These are phyloP conservation scores for Xiphophorus hellerii DNA, from an alignment of 2,113 vertebrate genomes.

Conservation along the genomic window DNA sequence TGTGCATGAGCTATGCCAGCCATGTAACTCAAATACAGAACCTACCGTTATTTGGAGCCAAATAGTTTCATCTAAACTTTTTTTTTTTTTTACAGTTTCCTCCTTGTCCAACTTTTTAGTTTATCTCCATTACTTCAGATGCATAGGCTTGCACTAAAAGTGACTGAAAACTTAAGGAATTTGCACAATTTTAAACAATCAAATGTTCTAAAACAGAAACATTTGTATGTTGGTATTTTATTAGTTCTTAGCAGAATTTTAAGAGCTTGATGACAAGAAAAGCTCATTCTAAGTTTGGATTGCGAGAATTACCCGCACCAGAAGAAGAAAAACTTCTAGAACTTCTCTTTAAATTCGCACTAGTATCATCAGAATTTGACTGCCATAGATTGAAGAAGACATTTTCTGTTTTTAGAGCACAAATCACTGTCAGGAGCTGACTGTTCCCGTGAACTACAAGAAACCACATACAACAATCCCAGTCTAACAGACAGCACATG, in stretches of 20 bases:
- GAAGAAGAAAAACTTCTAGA: conserved; percentile 29
- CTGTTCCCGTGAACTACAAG: conserved; percentile 2
- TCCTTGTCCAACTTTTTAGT: conserved; percentile 23
- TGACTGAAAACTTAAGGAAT: not conserved
- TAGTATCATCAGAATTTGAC: not conserved
- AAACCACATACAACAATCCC: conserved; percentile 6
- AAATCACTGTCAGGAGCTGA: not conserved
- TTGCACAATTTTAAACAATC: not conserved
- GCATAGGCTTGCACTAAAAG: not conserved
- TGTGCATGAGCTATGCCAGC: not conserved
- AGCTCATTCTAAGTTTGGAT: conserved; percentile 19
- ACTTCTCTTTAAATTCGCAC: conserved; percentile 48
- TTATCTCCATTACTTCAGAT: conserved; percentile 6
- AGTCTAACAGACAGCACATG: not conserved
- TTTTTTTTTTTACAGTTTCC: not conserved
- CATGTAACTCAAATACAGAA: conserved; percentile 17
- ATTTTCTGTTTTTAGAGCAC: not conserved
- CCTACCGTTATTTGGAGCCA: conserved; percentile 24
- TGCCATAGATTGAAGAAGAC: not conserved
- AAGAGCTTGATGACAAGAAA: not conserved
- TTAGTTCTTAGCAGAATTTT: not conserved
- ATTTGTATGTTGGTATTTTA: not conserved
- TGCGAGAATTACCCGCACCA: not conserved
- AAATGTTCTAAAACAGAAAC: not conserved
- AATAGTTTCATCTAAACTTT: conserved; percentile 12